Base-by-base conservation (phyloP, 2,113 vertebrate species). In the Anguilla rostrata region DNA sequence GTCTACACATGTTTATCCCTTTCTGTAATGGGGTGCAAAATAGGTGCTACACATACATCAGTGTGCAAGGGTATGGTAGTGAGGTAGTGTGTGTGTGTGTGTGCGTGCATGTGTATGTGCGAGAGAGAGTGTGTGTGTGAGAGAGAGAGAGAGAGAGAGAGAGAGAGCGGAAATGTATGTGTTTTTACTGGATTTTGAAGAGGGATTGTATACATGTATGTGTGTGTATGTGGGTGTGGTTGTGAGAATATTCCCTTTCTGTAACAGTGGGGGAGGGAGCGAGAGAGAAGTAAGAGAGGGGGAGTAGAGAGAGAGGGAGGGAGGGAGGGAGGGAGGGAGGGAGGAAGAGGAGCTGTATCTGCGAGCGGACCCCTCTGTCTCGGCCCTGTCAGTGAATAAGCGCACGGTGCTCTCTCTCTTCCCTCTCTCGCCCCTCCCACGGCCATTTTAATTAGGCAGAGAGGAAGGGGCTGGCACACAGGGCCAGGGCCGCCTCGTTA, bases 381-480 rank as follows among this genome's bases (percentile, higher is more conserved):
- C 12, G 14, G 43, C 84, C 39, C 29, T 16, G 43, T 46, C 84
- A 85, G 75, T 71, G 78, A 85, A 43, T 56, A 43, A 49, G 29
- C 29, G 83, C 40, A 66, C 49, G 39, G 71, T n/a, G 71, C 15
- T 0, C 56, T 66, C 43, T 46, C 43, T 46, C 43, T 34, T 34
- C 57, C 39, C 20, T n/a, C n/a, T n/a, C n/a, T n/a, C 49, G 43
- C 75, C 29, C 84, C 79, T 57, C 75, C 78, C 84, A 85, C 75
- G 57, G 71, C 75, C 71, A 85, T 85, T 57, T 85, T 85, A 80
- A 85, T 85, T 85, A 85, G 79, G 84, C 84, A 57, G 46, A 85
- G 49, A 80, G 84, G 66, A 78, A 85, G 71, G n/a, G 16, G 16
- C 20, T n/a, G 63, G 26, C 26, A n/a, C 63, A n/a, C 16, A 8